Evolutionary conservation across 2,113 vertebrate species (phyloP).

Genomic region (Tilapia sparmanii): DNA sequence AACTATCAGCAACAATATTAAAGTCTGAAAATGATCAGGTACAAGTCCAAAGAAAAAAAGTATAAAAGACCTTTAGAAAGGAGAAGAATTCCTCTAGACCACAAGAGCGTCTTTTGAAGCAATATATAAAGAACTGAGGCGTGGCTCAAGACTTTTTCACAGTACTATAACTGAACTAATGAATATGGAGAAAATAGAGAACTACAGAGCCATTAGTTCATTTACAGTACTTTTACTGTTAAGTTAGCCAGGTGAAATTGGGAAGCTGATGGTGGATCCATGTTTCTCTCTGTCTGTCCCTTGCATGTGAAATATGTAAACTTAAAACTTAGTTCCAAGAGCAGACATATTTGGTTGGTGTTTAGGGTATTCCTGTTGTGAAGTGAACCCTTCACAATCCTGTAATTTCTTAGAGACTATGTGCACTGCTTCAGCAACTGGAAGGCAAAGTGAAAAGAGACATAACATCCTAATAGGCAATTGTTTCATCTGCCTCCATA

Average conservation of each 20-base stretch:
- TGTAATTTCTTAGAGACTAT: background rate
- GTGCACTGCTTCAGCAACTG: background rate
- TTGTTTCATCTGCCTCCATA: background rate
- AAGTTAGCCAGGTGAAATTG: background rate
- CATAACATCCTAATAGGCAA: background rate
- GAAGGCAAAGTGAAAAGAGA: background rate
- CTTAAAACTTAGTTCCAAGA: background rate
- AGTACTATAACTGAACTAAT: background rate
- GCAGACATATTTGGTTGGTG: background rate
- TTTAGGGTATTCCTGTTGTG: background rate
- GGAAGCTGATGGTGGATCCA: background rate
- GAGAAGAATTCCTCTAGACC: background rate
- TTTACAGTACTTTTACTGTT: background rate
- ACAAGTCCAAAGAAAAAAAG: background rate
- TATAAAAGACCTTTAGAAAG: background rate
- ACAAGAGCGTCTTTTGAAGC: background rate
- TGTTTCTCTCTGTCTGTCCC: background rate
- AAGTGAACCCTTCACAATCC: background rate
- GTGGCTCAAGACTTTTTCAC: background rate
- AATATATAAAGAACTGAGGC: background rate
- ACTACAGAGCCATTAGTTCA: background rate
- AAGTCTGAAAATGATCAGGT: background rate
- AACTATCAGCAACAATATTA: background rate
- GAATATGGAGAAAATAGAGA: background rate
- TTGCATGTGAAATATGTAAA: background rate